Percentiles rank a stretch among this genome's conserved stretches.
Conservation (phyloP, 1,140 invertebrate genomes). For the Zaprionus vittiger region DNA sequence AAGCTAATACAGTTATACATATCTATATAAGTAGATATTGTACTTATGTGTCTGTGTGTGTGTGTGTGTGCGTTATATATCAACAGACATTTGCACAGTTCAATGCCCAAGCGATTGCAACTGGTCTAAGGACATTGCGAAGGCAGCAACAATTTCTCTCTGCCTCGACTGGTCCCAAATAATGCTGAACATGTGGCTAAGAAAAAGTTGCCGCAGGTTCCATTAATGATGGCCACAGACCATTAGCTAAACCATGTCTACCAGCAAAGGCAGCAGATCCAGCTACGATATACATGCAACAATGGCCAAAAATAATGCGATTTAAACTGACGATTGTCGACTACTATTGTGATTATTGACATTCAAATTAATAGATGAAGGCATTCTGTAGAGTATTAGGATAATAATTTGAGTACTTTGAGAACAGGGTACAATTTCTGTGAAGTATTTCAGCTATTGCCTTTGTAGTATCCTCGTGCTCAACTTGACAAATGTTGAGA, state of each 20-base stretch:
- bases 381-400: neutral
- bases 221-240: slow-evolving; percentile 42
- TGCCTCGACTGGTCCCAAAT: slow-evolving; percentile 13
- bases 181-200: slow-evolving; percentile 22
- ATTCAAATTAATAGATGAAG: neutral
- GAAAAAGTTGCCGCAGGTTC: slow-evolving; percentile 14
- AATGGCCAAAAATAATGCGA: slow-evolving; percentile 16
- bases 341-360: neutral
- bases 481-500: too few species aligned
- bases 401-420: neutral
- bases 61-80: neutral
- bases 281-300: neutral
- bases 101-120: slow-evolving; percentile 73
- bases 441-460: too few species aligned
- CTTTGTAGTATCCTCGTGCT: too few species aligned
- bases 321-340: slow-evolving; percentile 19
- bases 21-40: slow-evolving; percentile 4
- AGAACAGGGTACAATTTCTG: neutral
- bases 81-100: slow-evolving; percentile 67
- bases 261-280: slow-evolving; percentile 1
- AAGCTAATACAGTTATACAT: slow-evolving; percentile 4
- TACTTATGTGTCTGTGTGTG: neutral
- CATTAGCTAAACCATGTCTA: slow-evolving; percentile 23
- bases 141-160: slow-evolving; percentile 24
- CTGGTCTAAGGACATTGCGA: slow-evolving; percentile 41